Percentiles rank a stretch among this genome's conserved stretches.
phyloP scores from a whole-genome alignment of 2,113 vertebrate species.

The Callithrix jacchus region DNA sequence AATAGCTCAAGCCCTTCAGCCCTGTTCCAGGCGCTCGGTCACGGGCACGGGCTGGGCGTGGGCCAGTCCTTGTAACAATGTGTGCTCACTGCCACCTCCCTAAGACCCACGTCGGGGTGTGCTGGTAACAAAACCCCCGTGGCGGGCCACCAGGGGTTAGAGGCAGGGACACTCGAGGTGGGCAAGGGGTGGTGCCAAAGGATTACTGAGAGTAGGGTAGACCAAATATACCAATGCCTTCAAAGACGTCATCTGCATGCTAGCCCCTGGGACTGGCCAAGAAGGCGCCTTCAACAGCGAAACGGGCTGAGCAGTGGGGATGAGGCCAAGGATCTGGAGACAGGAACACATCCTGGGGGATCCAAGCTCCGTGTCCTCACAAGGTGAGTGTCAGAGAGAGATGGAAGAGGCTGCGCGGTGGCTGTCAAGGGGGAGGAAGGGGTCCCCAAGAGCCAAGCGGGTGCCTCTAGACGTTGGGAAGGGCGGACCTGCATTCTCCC shows the following conservation, averaged over 20 bases:
- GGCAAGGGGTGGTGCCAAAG: background rate
- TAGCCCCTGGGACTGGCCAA: background rate
- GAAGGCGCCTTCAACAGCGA: background rate
- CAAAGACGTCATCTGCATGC: accelerated
- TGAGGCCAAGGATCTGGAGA: background rate
- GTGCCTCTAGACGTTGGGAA: too few relatives aligned
- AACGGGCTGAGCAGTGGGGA: background rate
- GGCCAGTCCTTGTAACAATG: too few relatives aligned
- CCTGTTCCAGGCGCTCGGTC: background rate
- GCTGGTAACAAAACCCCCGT: too few relatives aligned
- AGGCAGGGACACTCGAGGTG: background rate
- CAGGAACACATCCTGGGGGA: background rate
- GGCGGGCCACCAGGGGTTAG: too few relatives aligned
- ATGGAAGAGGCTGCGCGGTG: too few relatives aligned
- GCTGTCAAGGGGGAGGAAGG: too few relatives aligned
- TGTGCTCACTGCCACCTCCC: too few relatives aligned
- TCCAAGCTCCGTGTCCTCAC: accelerated
- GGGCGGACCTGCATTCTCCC: too few relatives aligned
- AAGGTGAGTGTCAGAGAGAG: background rate
- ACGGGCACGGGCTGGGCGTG: too few relatives aligned
- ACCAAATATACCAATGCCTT: background rate
- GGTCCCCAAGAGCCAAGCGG: too few relatives aligned
- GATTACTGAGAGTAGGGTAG: background rate
- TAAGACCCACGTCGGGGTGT: too few relatives aligned
- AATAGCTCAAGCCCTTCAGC: too few relatives aligned